Base-by-base conservation (phyloP, 2,888 invertebrate species). In the Patella pellucida region DNA sequence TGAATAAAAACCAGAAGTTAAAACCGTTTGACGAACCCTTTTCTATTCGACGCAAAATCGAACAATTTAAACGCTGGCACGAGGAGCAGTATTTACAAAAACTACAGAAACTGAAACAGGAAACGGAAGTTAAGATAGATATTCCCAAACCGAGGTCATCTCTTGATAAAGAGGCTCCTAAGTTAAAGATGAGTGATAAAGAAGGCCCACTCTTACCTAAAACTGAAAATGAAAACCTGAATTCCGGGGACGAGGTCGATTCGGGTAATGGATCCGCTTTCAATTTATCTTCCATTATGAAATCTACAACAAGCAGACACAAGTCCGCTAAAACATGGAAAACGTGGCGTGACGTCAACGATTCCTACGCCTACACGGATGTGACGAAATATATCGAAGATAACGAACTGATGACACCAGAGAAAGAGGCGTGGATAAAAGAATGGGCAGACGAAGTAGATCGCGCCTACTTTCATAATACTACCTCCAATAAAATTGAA, bases 321-420 rank as follows among this genome's bases (percentile, higher is more conserved):
- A 77, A 76, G 68, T 84, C 84, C 0, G 83, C 83, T 16, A 80
- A 82, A 69, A 87, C 87, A 19, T 88, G 88, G 85, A 82, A 81
- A 77, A 87, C 87, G 16, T 89, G 87, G 86, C 81, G 89, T 71
- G 85, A 86, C 75, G 83, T 85, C 27, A 89, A 89, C 77, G 86
- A 87, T 23, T 88, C 88, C 4, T 86, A 88, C 80, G 89, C 89
- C 12, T 89, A 89, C 78, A 84, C 81, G 70, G 86, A 89, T 82
- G 89, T 89, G 4, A 82, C 83, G 68, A 85, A 87, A 76, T 89
- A 89, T 76, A 89, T 89, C 16, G 81, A 85, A 50, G 89, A 89
- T 62, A 89, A 89, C 78, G 89, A 89, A 62, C 79, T 89, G 31
- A 86, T 89, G 87, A 83, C 84, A 9, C 79, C 80, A 1, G 88